phyloP scores from a whole-genome alignment of 2,797 vertebrate genomes.

The Phylloscopus collybita region DNA sequence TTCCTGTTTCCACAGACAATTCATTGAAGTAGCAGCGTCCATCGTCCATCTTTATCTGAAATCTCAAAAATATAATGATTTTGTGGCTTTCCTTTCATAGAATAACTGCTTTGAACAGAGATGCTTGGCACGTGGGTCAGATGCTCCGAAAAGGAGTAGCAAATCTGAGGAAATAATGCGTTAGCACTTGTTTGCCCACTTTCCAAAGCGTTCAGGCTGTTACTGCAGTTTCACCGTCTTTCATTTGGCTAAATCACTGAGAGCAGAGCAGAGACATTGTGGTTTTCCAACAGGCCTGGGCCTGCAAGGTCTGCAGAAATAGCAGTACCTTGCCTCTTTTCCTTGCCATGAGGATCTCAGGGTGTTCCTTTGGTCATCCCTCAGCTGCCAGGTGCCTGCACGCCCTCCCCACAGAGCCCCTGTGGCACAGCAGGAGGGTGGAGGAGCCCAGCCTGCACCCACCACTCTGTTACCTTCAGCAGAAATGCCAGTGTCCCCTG shows the following conservation, averaged over 20 bases:
- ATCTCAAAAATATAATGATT: neutral
- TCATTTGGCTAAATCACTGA: neutral
- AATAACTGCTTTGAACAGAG: neutral
- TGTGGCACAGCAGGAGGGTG: neutral
- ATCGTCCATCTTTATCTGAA: neutral
- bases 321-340: neutral
- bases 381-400: neutral
- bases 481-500: neutral
- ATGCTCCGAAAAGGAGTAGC: neutral
- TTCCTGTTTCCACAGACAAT: neutral
- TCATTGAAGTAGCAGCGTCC: neutral
- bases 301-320: neutral
- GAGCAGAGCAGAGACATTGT: neutral
- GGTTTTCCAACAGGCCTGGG: neutral
- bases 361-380: neutral
- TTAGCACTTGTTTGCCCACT: neutral
- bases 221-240: neutral
- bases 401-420: neutral
- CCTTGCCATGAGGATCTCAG: fast-evolving
- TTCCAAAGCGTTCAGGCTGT: neutral
- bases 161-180: neutral
- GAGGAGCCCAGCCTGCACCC: neutral
- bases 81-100: neutral
- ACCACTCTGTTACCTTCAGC: fast-evolving
- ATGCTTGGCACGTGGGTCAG: neutral